A percentile compares a stretch with the other conserved stretches of the same genome.
Conservation (phyloP, 2,797 vertebrate species). For the Fistularia commersonii region DNA sequence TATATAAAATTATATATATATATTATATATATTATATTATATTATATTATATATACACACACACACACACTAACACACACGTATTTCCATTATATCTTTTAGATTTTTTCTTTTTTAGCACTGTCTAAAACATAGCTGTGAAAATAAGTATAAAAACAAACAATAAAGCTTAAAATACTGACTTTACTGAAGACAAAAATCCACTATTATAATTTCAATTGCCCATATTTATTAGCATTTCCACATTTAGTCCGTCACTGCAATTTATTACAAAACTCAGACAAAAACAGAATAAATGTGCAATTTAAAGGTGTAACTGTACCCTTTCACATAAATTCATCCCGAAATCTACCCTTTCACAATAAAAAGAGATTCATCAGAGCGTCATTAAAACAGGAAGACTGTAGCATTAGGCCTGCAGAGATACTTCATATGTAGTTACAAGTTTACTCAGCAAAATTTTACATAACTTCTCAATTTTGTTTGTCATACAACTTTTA, state of each 20-base stretch:
- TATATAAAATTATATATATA: too few relatives aligned
- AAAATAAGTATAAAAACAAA: neutral
- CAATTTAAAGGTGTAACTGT: conserved; percentile 31
- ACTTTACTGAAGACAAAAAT: too few relatives aligned
- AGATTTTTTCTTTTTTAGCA: too few relatives aligned
- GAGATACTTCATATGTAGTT: neutral
- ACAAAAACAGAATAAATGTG: conserved; percentile 32
- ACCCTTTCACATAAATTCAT: conserved; percentile 20
- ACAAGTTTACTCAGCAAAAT: neutral
- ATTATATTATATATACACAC: too few relatives aligned
- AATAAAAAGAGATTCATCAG: conserved; percentile 34
- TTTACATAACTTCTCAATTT: conserved; percentile 12
- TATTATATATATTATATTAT: too few relatives aligned
- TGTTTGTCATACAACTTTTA: conserved; percentile 16
- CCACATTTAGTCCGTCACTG: conserved; percentile 21
- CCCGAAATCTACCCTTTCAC: conserved; percentile 27
- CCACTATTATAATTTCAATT: neutral
- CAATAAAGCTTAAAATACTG: conserved; percentile 4
- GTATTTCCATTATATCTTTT: too few relatives aligned
- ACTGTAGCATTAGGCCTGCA: neutral
- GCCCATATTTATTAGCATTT: conserved; percentile 56
- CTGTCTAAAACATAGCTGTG: too few relatives aligned
- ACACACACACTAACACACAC: too few relatives aligned
- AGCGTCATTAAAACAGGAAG: conserved; percentile 21
- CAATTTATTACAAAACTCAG: conserved; percentile 44